Evolutionary conservation across 2,113 vertebrate genomes (phyloP).

Genomic region (Sterna hirundo): DNA sequence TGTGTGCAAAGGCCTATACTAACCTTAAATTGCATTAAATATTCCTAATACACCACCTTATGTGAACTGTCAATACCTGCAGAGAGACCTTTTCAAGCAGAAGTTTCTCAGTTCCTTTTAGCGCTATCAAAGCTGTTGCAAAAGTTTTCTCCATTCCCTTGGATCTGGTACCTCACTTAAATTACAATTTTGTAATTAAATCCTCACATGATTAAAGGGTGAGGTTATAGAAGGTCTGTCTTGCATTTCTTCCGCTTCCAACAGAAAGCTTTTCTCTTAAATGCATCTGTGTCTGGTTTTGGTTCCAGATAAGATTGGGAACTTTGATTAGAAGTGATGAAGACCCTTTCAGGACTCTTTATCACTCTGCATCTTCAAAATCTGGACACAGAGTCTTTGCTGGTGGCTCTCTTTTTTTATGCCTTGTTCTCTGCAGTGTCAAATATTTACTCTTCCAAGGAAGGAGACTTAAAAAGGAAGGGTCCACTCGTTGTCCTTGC

Average conservation of each 20-base stretch:
- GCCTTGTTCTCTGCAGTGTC: neutral
- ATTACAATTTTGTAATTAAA: neutral
- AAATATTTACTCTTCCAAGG: neutral
- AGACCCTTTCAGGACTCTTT: neutral
- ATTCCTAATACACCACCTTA: neutral
- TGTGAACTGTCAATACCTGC: neutral
- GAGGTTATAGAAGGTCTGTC: neutral
- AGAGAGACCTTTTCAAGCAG: neutral
- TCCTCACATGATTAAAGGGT: neutral
- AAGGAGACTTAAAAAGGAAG: neutral
- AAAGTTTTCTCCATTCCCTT: neutral
- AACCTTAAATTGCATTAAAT: neutral
- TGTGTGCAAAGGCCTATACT: neutral
- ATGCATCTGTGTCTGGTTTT: neutral
- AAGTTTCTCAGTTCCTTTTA: neutral
- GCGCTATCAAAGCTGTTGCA: neutral
- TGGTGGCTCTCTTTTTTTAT: neutral
- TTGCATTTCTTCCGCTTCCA: neutral
- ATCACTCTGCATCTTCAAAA: neutral
- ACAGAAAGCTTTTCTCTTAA: neutral
- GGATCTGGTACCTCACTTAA: neutral
- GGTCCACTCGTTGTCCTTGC: neutral
- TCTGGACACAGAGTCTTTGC: neutral
- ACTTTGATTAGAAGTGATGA: neutral
- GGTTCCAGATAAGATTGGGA: neutral